phyloP scores from a whole-genome alignment of 37 sponge, comb jelly and placozoan species.

The Oscarella lobularis region DNA sequence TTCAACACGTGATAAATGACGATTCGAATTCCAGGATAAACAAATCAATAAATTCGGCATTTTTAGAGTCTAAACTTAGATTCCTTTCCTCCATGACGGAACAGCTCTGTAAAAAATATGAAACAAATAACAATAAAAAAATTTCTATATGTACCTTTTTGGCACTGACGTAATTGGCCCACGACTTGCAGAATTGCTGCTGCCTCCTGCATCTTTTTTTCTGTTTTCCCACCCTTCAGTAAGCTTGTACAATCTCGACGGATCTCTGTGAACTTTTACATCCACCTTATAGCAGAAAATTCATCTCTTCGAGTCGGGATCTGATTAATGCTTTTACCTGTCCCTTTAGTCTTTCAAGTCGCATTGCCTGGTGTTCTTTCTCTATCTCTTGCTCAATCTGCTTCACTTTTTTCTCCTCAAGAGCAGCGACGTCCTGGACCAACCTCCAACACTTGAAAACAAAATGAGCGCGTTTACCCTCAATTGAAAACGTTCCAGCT shows the following conservation, averaged over 20 bases:
- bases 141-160: neutral
- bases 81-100: neutral
- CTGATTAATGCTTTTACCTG: slow-evolving; percentile 33
- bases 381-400: slow-evolving; percentile 15
- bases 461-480: no score
- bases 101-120: neutral
- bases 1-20: neutral
- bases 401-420: slow-evolving; percentile 13
- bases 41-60: no score
- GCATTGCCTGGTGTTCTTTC: slow-evolving; percentile 13
- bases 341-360: slow-evolving; percentile 32
- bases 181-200: neutral
- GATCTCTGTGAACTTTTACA: slow-evolving; percentile 46
- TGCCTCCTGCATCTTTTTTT: no score
- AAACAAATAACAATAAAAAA: neutral
- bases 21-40: no score
- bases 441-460: neutral
- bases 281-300: slow-evolving; percentile 18
- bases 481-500: slow-evolving; percentile 43
- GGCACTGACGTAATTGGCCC: neutral
- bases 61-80: no score
- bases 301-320: neutral
- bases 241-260: slow-evolving; percentile 34
- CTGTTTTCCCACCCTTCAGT: slow-evolving; percentile 58
- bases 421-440: slow-evolving; percentile 1